Evolutionary conservation across 30 jellyfish, hydroid and myxozoan species (phyloP).

Genomic region (Hydra vulgaris): DNA sequence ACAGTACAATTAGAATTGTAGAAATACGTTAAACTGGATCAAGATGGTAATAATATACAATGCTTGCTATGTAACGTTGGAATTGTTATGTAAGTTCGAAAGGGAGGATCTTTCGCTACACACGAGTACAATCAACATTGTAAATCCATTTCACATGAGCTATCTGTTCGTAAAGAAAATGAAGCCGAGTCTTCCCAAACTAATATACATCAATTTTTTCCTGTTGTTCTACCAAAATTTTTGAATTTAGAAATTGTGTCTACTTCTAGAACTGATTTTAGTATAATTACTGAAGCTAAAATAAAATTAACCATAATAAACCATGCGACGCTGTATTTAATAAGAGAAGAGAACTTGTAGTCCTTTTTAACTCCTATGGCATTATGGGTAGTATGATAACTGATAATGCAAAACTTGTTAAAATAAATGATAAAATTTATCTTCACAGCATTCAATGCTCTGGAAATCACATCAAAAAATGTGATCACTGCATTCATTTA

Average conservation of each 20-base stretch:
- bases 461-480: background rate
- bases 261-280: background rate
- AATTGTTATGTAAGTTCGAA: background rate
- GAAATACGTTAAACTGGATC: background rate
- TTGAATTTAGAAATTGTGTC: background rate
- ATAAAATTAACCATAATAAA: background rate
- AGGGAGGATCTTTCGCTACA: background rate
- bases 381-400: background rate
- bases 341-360: background rate
- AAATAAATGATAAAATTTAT: background rate
- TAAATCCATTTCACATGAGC: background rate
- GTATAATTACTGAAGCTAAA: background rate
- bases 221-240: background rate
- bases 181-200: background rate
- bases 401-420: background rate
- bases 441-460: background rate
- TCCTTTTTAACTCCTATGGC: background rate
- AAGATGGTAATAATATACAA: background rate
- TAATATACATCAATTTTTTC: background rate
- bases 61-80: background rate
- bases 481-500: background rate
- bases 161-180: background rate
- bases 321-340: background rate
- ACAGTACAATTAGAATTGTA: background rate
- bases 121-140: background rate